A percentile compares a stretch with the other conserved stretches of the same genome.
Conservation (phyloP, 2,113 vertebrate genomes). For the Cyphomyrus discorhynchus region DNA sequence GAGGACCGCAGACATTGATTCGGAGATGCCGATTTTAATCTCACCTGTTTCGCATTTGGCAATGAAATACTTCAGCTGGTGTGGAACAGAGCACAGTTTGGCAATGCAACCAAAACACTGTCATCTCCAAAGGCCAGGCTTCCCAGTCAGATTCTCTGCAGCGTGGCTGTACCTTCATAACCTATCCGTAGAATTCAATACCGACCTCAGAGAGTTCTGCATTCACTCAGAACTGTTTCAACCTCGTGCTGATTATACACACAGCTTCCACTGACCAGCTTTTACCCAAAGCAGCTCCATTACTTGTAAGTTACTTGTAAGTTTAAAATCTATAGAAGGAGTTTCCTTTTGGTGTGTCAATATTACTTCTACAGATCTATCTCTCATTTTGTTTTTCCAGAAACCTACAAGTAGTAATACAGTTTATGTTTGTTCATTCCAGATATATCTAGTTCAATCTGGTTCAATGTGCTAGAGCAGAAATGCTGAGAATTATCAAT, state of each 20-base stretch:
- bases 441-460: background rate
- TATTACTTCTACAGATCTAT: background rate
- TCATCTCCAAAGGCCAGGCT: background rate
- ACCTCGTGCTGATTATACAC: background rate
- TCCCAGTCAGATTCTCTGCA: background rate
- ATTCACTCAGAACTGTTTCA: background rate
- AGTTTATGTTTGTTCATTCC: background rate
- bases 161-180: background rate
- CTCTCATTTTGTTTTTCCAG: background rate
- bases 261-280: background rate
- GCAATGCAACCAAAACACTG: background rate
- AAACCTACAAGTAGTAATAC: background rate
- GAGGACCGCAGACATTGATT: background rate
- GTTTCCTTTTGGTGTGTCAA: too few relatives aligned
- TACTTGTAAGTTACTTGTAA: too few relatives aligned
- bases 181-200: background rate
- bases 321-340: too few relatives aligned
- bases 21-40: background rate
- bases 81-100: background rate
- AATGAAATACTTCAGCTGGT: background rate
- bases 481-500: background rate
- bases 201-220: background rate
- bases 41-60: background rate
- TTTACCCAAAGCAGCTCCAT: background rate
- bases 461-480: background rate